Evolutionary conservation across 2,888 invertebrate species (phyloP).

Genomic region (Trissolcus brochymenae): DNA sequence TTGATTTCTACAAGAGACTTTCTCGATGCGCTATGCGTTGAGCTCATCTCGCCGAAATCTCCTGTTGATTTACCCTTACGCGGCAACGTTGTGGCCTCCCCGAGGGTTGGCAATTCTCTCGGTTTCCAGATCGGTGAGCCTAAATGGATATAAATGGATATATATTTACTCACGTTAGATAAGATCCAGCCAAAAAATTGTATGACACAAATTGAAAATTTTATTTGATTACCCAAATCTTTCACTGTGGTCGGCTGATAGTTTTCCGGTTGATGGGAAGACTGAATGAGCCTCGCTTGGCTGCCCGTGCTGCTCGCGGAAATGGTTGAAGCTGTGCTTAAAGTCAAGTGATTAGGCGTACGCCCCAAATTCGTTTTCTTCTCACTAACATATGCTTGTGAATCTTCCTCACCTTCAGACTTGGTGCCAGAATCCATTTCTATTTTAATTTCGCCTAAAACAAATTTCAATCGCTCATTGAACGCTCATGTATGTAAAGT

Average conservation of each 20-base stretch:
- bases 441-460: slow-evolving; percentile 73
- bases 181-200: neutral
- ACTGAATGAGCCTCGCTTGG: slow-evolving; percentile 94
- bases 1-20: slow-evolving; percentile 80
- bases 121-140: slow-evolving; percentile 99
- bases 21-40: slow-evolving; percentile 79
- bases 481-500: too few species aligned
- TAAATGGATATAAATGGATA: too few species aligned
- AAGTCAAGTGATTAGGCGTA: slow-evolving; percentile 94
- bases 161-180: neutral
- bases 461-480: too few species aligned
- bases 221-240: slow-evolving; percentile 83
- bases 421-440: slow-evolving; percentile 85
- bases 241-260: slow-evolving; percentile 92
- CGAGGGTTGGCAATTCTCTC: slow-evolving; percentile 84
- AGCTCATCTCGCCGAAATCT: slow-evolving; percentile 77
- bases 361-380: slow-evolving; percentile 85
- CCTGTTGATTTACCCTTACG: slow-evolving; percentile 79
- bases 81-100: slow-evolving; percentile 81
- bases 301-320: slow-evolving; percentile 96
- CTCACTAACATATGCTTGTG: slow-evolving; percentile 80
- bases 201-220: neutral
- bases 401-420: slow-evolving; percentile 91
- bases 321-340: slow-evolving; percentile 93
- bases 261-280: slow-evolving; percentile 94